Percentiles rank a stretch among this genome's conserved stretches.
phyloP scores from a whole-genome alignment of 1,140 invertebrate genomes.

The Eufriesea mexicana region DNA sequence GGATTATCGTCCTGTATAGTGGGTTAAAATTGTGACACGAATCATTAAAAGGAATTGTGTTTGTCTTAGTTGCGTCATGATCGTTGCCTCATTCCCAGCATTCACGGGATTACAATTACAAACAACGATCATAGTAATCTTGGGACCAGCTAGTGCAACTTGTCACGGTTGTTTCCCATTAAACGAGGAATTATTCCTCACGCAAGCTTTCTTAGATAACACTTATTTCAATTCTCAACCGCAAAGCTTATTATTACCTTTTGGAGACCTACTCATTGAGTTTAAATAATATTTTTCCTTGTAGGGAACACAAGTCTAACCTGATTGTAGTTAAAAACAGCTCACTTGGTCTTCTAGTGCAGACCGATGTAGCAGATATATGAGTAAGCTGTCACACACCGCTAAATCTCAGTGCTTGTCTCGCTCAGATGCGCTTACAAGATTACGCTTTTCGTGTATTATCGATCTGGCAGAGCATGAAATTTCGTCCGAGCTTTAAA shows the following conservation, averaged over 20 bases:
- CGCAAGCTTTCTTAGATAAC: conserved; percentile 26
- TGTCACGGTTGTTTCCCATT: background rate
- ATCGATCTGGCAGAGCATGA: conserved; percentile 46
- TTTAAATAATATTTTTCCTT: conserved; percentile 70
- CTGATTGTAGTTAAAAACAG: conserved; percentile 67
- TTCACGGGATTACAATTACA: background rate
- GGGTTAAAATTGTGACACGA: background rate
- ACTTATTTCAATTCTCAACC: background rate
- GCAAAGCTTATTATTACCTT: conserved; percentile 21
- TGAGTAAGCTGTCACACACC: conserved; percentile 64
- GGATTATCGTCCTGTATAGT: background rate
- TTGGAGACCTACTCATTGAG: conserved; percentile 9
- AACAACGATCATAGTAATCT: background rate
- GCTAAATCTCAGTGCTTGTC: conserved; percentile 57
- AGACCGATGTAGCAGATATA: conserved; percentile 66
- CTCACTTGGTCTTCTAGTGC: conserved; percentile 67
- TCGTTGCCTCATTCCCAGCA: background rate
- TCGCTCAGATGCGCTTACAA: conserved; percentile 50
- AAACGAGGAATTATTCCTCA: background rate
- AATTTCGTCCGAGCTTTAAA: conserved; percentile 13
- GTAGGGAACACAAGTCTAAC: conserved; percentile 71
- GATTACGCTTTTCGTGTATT: conserved; percentile 48
- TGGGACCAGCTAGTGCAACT: background rate
- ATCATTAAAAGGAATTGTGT: background rate
- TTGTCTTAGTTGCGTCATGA: background rate